phyloP scores from a whole-genome alignment of 2,797 vertebrate species.

The Rhincodon typus region DNA sequence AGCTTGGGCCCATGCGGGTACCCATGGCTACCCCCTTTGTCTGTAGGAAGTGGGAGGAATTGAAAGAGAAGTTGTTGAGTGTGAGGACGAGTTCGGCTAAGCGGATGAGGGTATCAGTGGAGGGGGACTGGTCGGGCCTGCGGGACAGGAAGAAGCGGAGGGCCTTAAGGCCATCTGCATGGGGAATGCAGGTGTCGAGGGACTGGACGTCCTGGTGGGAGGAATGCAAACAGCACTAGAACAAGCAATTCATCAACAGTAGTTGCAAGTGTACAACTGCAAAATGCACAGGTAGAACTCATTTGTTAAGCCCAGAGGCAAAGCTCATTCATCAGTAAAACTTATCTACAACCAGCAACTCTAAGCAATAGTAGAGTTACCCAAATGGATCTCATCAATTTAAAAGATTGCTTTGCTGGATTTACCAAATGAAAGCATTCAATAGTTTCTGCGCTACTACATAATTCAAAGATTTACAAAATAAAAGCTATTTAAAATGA shows the following conservation, averaged over 20 bases:
- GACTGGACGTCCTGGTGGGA: not conserved
- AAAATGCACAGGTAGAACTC: not conserved
- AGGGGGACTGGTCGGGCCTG: no score
- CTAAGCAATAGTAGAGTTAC: not conserved
- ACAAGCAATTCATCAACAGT: conserved; percentile 13
- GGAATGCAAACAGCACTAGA: not conserved
- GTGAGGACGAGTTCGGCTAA: no score
- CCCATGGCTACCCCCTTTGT: no score
- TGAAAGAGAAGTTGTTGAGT: no score
- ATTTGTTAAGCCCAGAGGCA: not conserved
- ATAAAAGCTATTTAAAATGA: not conserved
- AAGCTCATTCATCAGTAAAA: not conserved
- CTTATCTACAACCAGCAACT: not conserved
- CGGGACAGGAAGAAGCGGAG: no score
- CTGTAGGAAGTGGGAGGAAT: no score
- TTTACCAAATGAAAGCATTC: not conserved
- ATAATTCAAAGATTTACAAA: not conserved
- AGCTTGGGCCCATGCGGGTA: no score
- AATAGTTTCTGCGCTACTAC: not conserved
- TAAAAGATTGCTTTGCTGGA: not conserved
- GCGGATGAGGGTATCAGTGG: no score
- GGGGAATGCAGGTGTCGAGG: no score
- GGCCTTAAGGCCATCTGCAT: no score
- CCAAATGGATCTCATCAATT: not conserved
- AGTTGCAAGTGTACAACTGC: not conserved